Conservation (phyloP, 2,888 invertebrate species). For the Ceratothoa steindachneri region DNA sequence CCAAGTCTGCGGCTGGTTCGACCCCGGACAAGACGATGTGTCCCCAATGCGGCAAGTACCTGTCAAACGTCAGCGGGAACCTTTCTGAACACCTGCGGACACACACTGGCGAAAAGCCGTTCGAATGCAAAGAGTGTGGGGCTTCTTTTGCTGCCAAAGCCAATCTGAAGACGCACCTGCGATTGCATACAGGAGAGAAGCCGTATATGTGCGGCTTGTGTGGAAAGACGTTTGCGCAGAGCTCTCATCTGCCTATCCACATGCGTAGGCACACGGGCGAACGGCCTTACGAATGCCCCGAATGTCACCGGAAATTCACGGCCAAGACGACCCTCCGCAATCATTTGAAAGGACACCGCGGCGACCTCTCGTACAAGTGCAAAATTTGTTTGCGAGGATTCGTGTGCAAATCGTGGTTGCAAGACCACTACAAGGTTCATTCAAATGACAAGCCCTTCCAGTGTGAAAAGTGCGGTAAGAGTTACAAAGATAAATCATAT, state of each 20-base stretch:
- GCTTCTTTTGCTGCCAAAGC: slow-evolving; percentile 42
- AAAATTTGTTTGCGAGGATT: slow-evolving; percentile 36
- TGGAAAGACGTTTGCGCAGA: slow-evolving; percentile 41
- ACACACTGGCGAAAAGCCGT: slow-evolving; percentile 38
- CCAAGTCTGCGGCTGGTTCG: neutral
- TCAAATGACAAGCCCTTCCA: slow-evolving; percentile 42
- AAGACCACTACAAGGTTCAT: slow-evolving; percentile 42
- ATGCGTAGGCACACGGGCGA: slow-evolving; percentile 44
- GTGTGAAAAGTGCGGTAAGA: slow-evolving; percentile 41
- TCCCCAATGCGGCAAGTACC: slow-evolving; percentile 28
- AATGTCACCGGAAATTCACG: slow-evolving; percentile 36
- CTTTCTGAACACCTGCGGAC: slow-evolving; percentile 37
- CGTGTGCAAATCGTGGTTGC: slow-evolving; percentile 38
- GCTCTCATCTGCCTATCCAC: slow-evolving; percentile 36
- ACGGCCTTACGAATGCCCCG: slow-evolving; percentile 37
- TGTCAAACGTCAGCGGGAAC: slow-evolving; percentile 31
- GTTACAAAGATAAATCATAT: slow-evolving; percentile 44
- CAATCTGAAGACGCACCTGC: slow-evolving; percentile 36
- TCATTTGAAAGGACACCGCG: slow-evolving; percentile 39
- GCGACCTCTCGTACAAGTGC: slow-evolving; percentile 38
- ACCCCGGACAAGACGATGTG: slow-evolving; percentile 24
- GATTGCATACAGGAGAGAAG: slow-evolving; percentile 41
- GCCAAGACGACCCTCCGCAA: slow-evolving; percentile 34
- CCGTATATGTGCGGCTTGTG: slow-evolving; percentile 45
- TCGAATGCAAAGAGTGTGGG: slow-evolving; percentile 37